Base-by-base conservation (phyloP, 2,888 invertebrate species). In the Eurois occulta region DNA sequence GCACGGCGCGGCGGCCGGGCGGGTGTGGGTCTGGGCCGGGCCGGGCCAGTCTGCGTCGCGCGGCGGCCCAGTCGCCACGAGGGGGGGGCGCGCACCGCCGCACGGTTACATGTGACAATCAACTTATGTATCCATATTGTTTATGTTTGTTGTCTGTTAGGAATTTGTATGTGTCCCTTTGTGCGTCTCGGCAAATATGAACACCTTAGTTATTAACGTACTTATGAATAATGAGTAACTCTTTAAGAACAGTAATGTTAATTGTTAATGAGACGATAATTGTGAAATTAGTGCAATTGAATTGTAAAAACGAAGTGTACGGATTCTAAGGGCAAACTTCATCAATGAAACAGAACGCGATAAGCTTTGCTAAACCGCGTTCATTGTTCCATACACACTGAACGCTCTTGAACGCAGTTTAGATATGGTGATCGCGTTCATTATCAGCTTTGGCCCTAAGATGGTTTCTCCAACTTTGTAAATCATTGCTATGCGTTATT, bases 1-100 rank as follows among this genome's bases (percentile, higher is more conserved):
- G 78, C 69, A 69, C 81, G 62, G 67, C 81, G 81, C 78, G 79
- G 83, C 91, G 94, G 93, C 85, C 88, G 88, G 87, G 79, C 73
- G 84, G 85, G 65, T 65, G 75, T 64, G 85, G 85, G 66, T 52
- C 68, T 58, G 68, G 73, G 81, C 81, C 80, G 72, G 85, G 81
- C 81, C 84, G 84, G 92, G 94, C 88, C 89, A 86, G 85, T 86
- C 88, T 84, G 87, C 86, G 90, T 90, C 86, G 89, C 88, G 84
- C 89, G 89, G 84, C 85, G 85, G 87, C 86, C 77, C 81, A 81
- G 81, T 83, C 72, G 77, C 81, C 86, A 83, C 83, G 89, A 86
- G 89, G 90, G 92, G 89, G 91, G 92, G 92, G 90, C 87, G 86
- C 84, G 77, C 83, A 80, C 78, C 65, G 82, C 78, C 80, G 83